Percentiles rank a stretch among this genome's conserved stretches.
Conservation (phyloP, 2,888 invertebrate genomes). For the Enchytraeus crypticus region DNA sequence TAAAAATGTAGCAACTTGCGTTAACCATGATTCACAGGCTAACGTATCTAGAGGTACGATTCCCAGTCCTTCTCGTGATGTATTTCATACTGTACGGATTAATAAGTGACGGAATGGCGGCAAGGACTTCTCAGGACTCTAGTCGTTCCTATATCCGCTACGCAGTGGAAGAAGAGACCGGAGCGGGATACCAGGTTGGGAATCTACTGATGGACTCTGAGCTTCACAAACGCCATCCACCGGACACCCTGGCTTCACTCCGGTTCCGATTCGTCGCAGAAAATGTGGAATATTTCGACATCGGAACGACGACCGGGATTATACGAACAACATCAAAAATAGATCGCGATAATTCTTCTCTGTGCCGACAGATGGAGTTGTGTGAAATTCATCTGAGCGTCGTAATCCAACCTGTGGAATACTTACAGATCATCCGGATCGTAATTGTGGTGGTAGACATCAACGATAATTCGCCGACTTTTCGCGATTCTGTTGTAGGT, state of each 20-base stretch:
- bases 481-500: slow-evolving; percentile 2
- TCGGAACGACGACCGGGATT: slow-evolving; percentile 15
- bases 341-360: slow-evolving; percentile 15
- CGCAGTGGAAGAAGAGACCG: slow-evolving; percentile 7
- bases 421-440: slow-evolving; percentile 18
- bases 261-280: slow-evolving; percentile 15
- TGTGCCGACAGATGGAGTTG: slow-evolving; percentile 13
- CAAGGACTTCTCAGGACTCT: too few species aligned
- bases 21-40: too few species aligned
- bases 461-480: slow-evolving; percentile 8
- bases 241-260: slow-evolving; percentile 7
- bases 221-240: background rate
- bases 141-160: slow-evolving; percentile 3
- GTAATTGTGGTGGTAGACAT: slow-evolving; percentile 14
- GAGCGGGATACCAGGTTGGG: slow-evolving; percentile 4
- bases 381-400: slow-evolving; percentile 18
- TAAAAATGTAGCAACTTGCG: too few species aligned
- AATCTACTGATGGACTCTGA: slow-evolving; percentile 9
- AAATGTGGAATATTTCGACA: slow-evolving; percentile 8
- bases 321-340: slow-evolving; percentile 14
- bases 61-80: too few species aligned
- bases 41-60: too few species aligned
- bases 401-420: slow-evolving; percentile 16
- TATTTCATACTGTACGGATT: too few species aligned
- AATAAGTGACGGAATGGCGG: too few species aligned